Conservation (phyloP, 2,113 vertebrate species). For the Mohoua ochrocephala region DNA sequence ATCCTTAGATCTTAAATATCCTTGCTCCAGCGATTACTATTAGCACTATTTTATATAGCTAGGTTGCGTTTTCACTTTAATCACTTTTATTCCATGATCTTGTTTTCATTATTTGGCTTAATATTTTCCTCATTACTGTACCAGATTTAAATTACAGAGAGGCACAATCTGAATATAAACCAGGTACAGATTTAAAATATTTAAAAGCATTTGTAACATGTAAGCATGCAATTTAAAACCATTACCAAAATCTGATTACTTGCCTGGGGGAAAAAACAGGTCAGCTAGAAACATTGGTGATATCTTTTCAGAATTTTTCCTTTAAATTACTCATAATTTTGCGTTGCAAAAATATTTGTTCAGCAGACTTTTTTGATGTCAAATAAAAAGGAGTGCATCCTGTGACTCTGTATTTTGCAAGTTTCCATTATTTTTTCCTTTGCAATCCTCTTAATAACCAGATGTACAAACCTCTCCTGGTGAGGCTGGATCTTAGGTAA, state of each 20-base stretch:
- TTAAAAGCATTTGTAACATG: slow-evolving; percentile 42
- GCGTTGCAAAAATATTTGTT: not conserved
- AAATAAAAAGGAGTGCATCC: not conserved
- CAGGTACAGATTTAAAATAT: slow-evolving; percentile 21
- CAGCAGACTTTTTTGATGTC: not conserved
- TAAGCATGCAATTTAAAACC: slow-evolving; percentile 32
- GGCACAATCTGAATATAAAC: slow-evolving; percentile 52
- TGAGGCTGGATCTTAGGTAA: not conserved
- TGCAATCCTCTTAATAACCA: not conserved
- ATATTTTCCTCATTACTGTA: slow-evolving; percentile 35
- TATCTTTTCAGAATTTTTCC: slow-evolving; percentile 5
- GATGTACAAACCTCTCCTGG: not conserved
- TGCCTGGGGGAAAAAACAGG: slow-evolving; percentile 17
- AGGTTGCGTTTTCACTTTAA: slow-evolving; percentile 54
- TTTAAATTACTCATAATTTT: not conserved
- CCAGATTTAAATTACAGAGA: slow-evolving; percentile 55
- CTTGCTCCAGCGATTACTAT: slow-evolving; percentile 49
- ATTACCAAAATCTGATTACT: slow-evolving; percentile 54
- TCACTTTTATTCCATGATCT: slow-evolving; percentile 51
- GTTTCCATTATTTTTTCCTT: not conserved
- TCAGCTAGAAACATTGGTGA: not conserved
- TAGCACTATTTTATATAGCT: slow-evolving; percentile 47
- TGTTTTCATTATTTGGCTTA: slow-evolving; percentile 62
- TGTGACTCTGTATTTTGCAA: not conserved
- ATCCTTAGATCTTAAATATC: slow-evolving; percentile 58